These are phyloP conservation scores for Drosophila histrio DNA, from an alignment of 2,888 invertebrate genomes.

Conservation along the genomic window DNA sequence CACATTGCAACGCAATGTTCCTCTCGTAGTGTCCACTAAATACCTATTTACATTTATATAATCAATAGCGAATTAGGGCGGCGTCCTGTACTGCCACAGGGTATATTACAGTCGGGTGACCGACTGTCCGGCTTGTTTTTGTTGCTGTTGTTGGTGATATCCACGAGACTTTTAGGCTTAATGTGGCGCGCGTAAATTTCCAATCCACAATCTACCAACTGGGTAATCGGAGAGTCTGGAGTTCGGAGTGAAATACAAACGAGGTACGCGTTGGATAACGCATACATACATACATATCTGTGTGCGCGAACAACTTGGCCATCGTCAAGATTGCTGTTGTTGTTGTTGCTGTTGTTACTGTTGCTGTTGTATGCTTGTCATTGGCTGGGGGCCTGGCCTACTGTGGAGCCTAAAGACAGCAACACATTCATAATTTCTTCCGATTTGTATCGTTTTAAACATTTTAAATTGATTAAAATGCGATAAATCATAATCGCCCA, in stretches of 20 bases:
- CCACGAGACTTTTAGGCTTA: slow-evolving; percentile 48
- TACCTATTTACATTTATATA: no score
- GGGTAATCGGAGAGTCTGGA: slow-evolving; percentile 65
- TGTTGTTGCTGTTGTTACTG: slow-evolving; percentile 44
- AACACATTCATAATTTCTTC: slow-evolving; percentile 78
- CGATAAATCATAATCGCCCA: slow-evolving; percentile 83
- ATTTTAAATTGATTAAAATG: slow-evolving; percentile 83
- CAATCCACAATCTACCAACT: slow-evolving; percentile 39
- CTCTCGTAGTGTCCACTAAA: no score
- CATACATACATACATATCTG: slow-evolving; percentile 32
- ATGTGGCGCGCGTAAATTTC: slow-evolving; percentile 70
- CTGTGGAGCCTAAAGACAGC: slow-evolving; percentile 80
- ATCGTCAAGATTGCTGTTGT: slow-evolving; percentile 32
- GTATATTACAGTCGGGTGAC: no score
- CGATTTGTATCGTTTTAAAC: slow-evolving; percentile 81
- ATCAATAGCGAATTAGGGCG: no score
- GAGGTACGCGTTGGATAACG: slow-evolving; percentile 75
- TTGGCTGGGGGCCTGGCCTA: slow-evolving; percentile 67
- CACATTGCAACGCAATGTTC: no score
- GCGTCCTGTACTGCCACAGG: no score
- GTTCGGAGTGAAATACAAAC: slow-evolving; percentile 68
- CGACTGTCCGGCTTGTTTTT: background rate
- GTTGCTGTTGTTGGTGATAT: slow-evolving; percentile 18
- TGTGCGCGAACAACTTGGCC: slow-evolving; percentile 42
- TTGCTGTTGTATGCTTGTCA: slow-evolving; percentile 63